Base-by-base conservation (phyloP, 2,797 vertebrate species). In the Sebastolobus alascanus region DNA sequence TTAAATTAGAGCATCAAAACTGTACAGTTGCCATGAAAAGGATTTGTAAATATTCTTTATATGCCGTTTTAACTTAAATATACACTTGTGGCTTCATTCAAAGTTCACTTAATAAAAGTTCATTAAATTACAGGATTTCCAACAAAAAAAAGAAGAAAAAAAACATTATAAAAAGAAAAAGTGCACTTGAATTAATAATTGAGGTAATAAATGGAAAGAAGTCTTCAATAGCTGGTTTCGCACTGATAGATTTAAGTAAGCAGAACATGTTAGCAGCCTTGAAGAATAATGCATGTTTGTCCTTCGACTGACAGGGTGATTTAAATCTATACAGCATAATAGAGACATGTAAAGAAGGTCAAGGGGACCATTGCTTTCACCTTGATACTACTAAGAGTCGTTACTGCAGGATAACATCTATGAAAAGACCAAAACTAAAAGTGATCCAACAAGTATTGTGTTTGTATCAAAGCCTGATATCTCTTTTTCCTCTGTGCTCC, bases 231-330 rank as follows among this genome's bases (percentile, higher is more conserved):
- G 46, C 8, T 72, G n/a, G 60, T 72, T 50, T 69, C 29, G 66
- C 58, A 33, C 38, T 84, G 63, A 65, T 67, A n/a, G 56, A 75
- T 64, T 68, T 52, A 37, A 56, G 73, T 12, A 68, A 70, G 54
- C 56, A 64, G 37, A 55, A 75, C 43, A 38, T 81, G 75, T 59
- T 27, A 29, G 37, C 18, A 18, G 54, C 33, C 50, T 14, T 25
- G 38, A 78, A 75, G 69, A 84, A 66, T 76, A 55, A 83, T 61
- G 25, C 6, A 70, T 55, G 37, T 59, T 60, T 58, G 8, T 66
- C 4, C 33, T 60, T 29, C 50, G 33, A 84, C n/a, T 75, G 81
- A 78, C 54, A 13, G 22, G 1, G 4, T 14, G 33, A 68, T 79
- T 77, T 56, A 56, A 73, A 54, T 46, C 60, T 77, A 5, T n/a